Percentiles rank a stretch among this genome's conserved stretches.
These are phyloP conservation scores for Peromyscus polionotus DNA, from an alignment of 2,113 vertebrate genomes.

Conservation along the genomic window DNA sequence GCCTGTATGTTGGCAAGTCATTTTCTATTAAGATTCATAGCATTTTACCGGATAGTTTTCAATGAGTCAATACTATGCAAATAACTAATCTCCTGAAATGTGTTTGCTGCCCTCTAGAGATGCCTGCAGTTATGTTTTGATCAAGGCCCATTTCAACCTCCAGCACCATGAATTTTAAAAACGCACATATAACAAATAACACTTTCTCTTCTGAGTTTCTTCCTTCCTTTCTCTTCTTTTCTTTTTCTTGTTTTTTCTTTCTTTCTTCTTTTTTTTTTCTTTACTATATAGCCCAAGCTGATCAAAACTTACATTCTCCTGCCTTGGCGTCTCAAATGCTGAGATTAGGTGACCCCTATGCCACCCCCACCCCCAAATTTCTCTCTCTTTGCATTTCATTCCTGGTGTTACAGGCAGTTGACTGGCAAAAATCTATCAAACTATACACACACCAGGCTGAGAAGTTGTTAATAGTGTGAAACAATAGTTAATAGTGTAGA, in stretches of 20 bases:
- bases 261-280: background rate
- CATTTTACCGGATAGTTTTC: conserved; percentile 36
- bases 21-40: conserved; percentile 41
- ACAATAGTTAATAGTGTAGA: background rate
- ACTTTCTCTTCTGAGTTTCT: background rate
- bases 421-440: conserved; percentile 9
- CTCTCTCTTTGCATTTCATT: background rate
- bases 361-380: background rate
- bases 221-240: background rate
- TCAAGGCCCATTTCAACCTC: background rate
- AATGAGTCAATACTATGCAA: conserved; percentile 34
- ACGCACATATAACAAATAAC: background rate
- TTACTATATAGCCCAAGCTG: background rate
- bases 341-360: background rate
- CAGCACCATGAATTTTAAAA: background rate
- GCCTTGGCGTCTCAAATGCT: background rate
- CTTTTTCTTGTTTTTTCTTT: background rate
- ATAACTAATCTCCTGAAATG: conserved; percentile 3
- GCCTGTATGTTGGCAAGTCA: conserved; percentile 16
- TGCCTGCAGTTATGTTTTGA: background rate
- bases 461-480: background rate
- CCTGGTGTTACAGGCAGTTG: background rate
- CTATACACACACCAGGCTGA: background rate
- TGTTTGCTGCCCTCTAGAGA: background rate
- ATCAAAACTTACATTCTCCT: background rate